These are phyloP conservation scores for Chelonus formosanus DNA, from an alignment of 2,888 invertebrate species.

Conservation along the genomic window DNA sequence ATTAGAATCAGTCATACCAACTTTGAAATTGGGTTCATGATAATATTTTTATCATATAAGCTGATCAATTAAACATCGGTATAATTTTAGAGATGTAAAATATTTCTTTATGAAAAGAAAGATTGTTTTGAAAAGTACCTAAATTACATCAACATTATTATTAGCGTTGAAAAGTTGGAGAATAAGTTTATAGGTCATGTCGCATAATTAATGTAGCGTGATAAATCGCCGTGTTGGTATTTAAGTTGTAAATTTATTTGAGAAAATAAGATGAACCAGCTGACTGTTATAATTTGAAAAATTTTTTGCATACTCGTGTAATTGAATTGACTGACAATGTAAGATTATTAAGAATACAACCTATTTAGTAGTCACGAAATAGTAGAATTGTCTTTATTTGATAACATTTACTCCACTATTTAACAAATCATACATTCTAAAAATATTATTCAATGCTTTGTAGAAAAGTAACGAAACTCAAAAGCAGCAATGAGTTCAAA, in stretches of 20 bases:
- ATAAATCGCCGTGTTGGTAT: background rate
- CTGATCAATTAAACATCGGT: no score
- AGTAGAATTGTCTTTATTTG: background rate
- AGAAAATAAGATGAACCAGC: conserved; percentile 1
- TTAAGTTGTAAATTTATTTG: no score
- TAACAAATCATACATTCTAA: background rate
- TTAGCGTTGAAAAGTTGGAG: no score
- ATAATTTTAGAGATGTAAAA: no score
- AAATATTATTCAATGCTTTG: background rate
- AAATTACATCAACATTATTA: background rate
- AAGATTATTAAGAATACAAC: conserved; percentile 15
- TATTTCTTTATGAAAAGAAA: no score
- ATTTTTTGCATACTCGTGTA: conserved; percentile 21
- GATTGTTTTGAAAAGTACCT: background rate
- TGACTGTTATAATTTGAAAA: background rate
- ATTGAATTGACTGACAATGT: conserved; percentile 22
- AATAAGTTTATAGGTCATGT: conserved; percentile 4
- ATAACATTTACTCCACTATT: conserved; percentile 7
- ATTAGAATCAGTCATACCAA: no score
- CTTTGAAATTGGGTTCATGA: no score
- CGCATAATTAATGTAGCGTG: conserved; percentile 5
- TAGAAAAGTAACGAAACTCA: background rate
- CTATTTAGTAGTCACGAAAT: conserved; percentile 18
- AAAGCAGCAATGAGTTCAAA: conserved; percentile 6
- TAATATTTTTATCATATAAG: no score